Percentiles rank a stretch among this genome's conserved stretches.
These are phyloP conservation scores for Pteruthius melanotis DNA, from an alignment of 2,113 vertebrate genomes.

Conservation along the genomic window DNA sequence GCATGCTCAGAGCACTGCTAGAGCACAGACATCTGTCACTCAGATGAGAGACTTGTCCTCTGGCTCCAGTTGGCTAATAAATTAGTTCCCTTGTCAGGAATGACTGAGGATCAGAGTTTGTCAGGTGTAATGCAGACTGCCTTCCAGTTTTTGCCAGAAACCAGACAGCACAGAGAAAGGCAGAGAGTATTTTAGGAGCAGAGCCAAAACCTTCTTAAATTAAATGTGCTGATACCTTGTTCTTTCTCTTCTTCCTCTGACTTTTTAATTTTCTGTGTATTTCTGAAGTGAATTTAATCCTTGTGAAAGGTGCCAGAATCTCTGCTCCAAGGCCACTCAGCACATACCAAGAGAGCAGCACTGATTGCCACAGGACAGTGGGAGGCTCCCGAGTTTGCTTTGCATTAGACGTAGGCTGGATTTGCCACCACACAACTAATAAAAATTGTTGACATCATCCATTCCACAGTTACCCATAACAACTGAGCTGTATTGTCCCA, in stretches of 20 bases:
- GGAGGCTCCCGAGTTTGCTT: neutral
- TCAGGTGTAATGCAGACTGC: neutral
- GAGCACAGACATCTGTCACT: neutral
- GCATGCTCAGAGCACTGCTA: neutral
- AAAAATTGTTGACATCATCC: constrained; percentile 1
- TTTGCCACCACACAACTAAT: neutral
- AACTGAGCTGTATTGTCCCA: neutral
- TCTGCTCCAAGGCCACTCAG: neutral
- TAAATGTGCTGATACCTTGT: neutral
- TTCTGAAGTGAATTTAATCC: constrained; percentile 1
- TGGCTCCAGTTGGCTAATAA: neutral
- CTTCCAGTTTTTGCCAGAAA: neutral
- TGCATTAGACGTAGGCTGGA: neutral
- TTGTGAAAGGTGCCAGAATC: neutral
- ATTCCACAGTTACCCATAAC: neutral
- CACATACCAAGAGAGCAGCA: neutral
- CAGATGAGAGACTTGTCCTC: neutral
- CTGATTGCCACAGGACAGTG: neutral
- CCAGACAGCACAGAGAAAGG: neutral
- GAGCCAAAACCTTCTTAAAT: constrained; percentile 39
- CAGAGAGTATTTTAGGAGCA: neutral
- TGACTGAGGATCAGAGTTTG: constrained; percentile 2
- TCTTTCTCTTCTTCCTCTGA: neutral
- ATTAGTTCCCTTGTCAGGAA: neutral
- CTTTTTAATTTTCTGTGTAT: constrained; percentile 6